A percentile compares a stretch with the other conserved stretches of the same genome.
Conservation (phyloP, 2,113 vertebrate genomes). For the Parotia lawesii region DNA sequence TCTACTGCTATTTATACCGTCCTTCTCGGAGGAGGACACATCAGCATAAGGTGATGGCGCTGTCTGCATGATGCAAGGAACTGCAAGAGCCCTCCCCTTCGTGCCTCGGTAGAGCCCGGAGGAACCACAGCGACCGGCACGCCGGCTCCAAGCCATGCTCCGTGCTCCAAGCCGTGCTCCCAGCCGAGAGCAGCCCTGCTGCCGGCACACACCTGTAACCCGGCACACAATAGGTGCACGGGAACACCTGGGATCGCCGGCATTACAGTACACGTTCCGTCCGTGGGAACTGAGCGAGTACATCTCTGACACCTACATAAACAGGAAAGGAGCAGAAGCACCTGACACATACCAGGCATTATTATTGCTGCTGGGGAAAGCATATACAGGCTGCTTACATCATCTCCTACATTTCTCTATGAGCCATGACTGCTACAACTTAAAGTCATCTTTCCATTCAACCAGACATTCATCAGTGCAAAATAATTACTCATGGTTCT, state of each 20-base stretch:
- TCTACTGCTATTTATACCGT: background rate
- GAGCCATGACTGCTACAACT: background rate
- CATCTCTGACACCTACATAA: rapidly evolving
- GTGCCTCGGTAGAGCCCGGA: background rate
- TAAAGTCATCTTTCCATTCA: background rate
- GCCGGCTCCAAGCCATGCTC: rapidly evolving
- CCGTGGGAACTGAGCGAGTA: rapidly evolving
- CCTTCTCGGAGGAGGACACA: background rate
- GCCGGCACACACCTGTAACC: background rate
- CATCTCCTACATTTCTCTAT: background rate
- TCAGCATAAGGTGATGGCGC: background rate
- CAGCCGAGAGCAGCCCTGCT: rapidly evolving
- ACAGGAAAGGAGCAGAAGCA: background rate
- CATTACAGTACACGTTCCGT: rapidly evolving
- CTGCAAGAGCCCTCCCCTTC: background rate
- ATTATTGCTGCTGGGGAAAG: background rate
- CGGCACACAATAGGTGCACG: background rate
- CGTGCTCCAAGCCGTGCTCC: rapidly evolving
- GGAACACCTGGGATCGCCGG: background rate
- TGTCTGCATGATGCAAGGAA: background rate
- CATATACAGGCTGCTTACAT: background rate
- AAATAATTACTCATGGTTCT: background rate
- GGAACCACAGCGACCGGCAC: background rate
- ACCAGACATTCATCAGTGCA: background rate
- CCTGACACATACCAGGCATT: background rate